phyloP scores from a whole-genome alignment of 2,888 invertebrate genomes.

The Ophion costatus region DNA sequence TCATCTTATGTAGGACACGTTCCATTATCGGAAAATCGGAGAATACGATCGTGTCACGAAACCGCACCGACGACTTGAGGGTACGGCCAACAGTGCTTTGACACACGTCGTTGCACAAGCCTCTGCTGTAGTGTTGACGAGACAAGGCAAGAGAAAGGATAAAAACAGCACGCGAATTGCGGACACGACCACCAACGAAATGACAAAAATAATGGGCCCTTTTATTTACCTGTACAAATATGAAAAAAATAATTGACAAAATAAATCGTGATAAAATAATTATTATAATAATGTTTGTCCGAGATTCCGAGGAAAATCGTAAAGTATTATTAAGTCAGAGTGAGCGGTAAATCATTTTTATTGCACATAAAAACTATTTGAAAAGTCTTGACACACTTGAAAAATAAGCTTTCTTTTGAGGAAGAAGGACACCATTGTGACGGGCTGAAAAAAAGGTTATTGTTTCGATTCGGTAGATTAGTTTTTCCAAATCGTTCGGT shows the following conservation, averaged over 20 bases:
- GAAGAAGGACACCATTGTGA: too few species aligned
- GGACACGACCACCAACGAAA: background rate
- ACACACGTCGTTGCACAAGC: conserved; percentile 57
- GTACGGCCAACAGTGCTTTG: conserved; percentile 48
- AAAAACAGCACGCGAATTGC: background rate
- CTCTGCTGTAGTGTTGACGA: background rate
- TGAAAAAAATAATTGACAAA: background rate
- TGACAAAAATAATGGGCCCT: background rate
- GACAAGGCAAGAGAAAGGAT: background rate
- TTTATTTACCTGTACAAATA: background rate
- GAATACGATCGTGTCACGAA: conserved; percentile 16
- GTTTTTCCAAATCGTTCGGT: too few species aligned
- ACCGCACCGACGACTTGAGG: conserved; percentile 62
- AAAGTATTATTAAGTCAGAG: too few species aligned
- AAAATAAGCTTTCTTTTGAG: too few species aligned
- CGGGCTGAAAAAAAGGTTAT: too few species aligned
- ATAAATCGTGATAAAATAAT: too few species aligned
- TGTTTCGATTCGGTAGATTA: too few species aligned
- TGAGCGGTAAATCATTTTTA: too few species aligned
- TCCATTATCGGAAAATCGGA: background rate
- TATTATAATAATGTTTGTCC: too few species aligned
- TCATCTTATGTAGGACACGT: background rate
- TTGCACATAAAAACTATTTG: too few species aligned
- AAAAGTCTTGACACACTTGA: too few species aligned
- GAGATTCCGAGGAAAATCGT: too few species aligned